Evolutionary conservation across 2,797 vertebrate genomes (phyloP).

Genomic region (Telmatherina bonti): DNA sequence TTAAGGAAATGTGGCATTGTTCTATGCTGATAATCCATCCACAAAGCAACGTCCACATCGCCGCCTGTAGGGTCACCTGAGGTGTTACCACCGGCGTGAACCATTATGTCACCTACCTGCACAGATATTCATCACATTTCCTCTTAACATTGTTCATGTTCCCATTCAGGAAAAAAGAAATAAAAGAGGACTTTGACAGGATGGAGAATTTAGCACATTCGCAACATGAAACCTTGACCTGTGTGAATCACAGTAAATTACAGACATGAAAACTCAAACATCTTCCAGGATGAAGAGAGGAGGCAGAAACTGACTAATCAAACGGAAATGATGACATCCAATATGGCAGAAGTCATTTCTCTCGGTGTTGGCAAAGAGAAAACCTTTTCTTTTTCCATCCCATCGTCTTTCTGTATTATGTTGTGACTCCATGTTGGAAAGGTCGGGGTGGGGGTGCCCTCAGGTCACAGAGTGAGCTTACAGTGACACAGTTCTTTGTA

Average conservation of each 20-base stretch:
- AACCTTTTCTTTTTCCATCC: constrained; percentile 32
- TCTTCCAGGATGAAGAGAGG: constrained; percentile 33
- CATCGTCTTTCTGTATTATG: constrained; percentile 35
- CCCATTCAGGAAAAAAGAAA: constrained; percentile 26
- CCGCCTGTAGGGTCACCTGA: neutral
- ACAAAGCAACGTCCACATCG: too few species aligned
- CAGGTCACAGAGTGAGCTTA: constrained; percentile 90
- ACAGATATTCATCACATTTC: constrained; percentile 1
- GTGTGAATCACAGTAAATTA: constrained; percentile 74
- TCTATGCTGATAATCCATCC: constrained; percentile 4
- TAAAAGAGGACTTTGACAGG: constrained; percentile 19
- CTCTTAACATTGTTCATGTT: constrained; percentile 24
- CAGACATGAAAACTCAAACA: constrained; percentile 51
- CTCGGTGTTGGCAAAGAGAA: constrained; percentile 49
- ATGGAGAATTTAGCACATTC: constrained; percentile 39
- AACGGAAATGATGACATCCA: constrained; percentile 44
- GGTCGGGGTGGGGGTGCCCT: neutral
- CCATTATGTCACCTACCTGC: neutral
- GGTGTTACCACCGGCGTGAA: constrained; percentile 3
- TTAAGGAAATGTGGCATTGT: constrained; percentile 27
- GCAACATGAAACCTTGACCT: constrained; percentile 66
- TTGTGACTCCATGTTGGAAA: constrained; percentile 37
- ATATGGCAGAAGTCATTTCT: constrained; percentile 47
- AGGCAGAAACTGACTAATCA: constrained; percentile 38
- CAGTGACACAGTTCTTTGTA: constrained; percentile 98